Evolutionary conservation across 2,888 invertebrate genomes (phyloP), one percentile per base, ranked within the genome.

Genomic region (Liopterus haemorrhoidalis): DNA sequence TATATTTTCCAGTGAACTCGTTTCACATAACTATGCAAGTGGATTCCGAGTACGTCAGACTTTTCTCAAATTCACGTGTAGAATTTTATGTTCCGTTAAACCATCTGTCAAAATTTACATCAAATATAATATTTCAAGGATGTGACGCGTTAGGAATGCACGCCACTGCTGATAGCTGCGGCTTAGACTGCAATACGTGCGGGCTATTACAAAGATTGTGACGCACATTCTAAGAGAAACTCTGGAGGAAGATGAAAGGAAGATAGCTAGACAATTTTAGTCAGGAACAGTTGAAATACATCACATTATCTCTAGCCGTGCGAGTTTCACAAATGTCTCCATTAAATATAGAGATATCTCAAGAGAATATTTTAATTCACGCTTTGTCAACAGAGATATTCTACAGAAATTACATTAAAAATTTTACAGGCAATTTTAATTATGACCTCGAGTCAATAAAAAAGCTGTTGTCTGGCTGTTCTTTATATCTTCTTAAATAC

Each of bases 181-280:
- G n/a, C n/a, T n/a, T n/a, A n/a, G n/a, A n/a, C n/a, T n/a, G n/a
- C n/a, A n/a, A n/a, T n/a, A n/a, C n/a, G n/a, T n/a, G n/a, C n/a
- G n/a, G n/a, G n/a, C n/a, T n/a, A n/a, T n/a, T 15, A 5, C 15
- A 21, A 6, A 15, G 14, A 36, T n/a, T n/a, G n/a, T n/a, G n/a
- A 16, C 22, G 20, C 31, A 44, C 44, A 28, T 37, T 44, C 37
- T 43, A 11, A 43, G 36, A 24, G 16, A 24, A 19, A 32, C 33
- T 15, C 16, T 21, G 28, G 11, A 25, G 38, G 28, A 22, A 41
- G 47, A 39, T 39, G 47, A 41, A 27, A 38, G 16, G 35, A 33
- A 37, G 47, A 48, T 48, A 43, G 42, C 38, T 28, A 31, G 47
- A 48, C 42, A 41, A 48, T 48, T 48, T 48, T 38, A 41, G 38